Percentiles rank a stretch among this genome's conserved stretches.
Conservation (phyloP, 2,888 invertebrate species). For the Ectemnius lituratus region DNA sequence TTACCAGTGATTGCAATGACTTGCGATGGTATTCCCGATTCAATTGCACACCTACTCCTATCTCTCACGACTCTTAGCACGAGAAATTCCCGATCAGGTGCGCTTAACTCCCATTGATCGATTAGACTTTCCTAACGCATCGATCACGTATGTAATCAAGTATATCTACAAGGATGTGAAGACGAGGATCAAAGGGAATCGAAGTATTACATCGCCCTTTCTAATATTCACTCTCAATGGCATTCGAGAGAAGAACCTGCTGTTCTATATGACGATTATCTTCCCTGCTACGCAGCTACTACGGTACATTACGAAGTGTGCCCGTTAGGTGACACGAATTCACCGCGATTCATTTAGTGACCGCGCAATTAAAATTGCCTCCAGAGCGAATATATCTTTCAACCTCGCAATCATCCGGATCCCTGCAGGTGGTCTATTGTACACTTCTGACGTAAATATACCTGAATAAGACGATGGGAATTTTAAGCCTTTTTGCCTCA, state of each 20-base stretch:
- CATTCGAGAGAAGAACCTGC: conserved; percentile 2
- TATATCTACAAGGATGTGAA: too few species aligned
- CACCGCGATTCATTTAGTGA: neutral
- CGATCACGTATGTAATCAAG: too few species aligned
- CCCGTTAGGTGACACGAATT: conserved; percentile 7
- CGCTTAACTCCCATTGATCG: too few species aligned
- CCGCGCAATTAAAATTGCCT: neutral
- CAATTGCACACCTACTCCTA: neutral
- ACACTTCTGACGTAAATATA: too few species aligned
- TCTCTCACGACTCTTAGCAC: neutral
- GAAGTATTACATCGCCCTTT: neutral
- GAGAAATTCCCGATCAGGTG: too few species aligned
- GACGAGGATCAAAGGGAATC: too few species aligned
- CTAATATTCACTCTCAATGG: conserved; percentile 1
- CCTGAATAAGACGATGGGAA: too few species aligned
- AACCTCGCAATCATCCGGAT: too few species aligned
- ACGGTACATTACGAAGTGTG: conserved; percentile 4
- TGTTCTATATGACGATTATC: neutral
- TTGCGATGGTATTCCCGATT: neutral
- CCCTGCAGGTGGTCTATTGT: too few species aligned
- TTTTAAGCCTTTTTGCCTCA: too few species aligned
- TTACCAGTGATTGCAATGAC: neutral
- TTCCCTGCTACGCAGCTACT: neutral
- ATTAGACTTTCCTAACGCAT: too few species aligned
- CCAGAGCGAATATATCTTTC: too few species aligned